Percentiles rank a stretch among this genome's conserved stretches.
These are phyloP conservation scores for Drosophila trichaetosa DNA, from an alignment of 2,888 invertebrate genomes.

Conservation along the genomic window DNA sequence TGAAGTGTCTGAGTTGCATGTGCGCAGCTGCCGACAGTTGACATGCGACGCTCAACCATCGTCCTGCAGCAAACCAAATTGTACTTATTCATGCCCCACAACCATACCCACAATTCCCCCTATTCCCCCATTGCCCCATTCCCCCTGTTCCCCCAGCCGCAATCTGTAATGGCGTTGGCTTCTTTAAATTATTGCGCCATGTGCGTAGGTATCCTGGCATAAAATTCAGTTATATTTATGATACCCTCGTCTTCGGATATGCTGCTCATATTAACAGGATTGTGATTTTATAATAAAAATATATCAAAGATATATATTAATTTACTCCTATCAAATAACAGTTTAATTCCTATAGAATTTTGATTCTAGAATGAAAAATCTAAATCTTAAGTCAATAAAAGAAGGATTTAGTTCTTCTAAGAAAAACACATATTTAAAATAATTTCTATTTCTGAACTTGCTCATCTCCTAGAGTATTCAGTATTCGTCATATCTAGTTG, in stretches of 20 bases:
- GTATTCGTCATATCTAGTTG: background rate
- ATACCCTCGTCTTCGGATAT: conserved; percentile 8
- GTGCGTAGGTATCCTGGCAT: conserved; percentile 56
- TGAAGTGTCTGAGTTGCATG: conserved; percentile 76
- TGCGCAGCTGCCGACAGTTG: conserved; percentile 75
- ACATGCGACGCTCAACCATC: conserved; percentile 67
- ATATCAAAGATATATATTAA: background rate
- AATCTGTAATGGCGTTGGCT: conserved; percentile 49
- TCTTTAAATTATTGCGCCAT: conserved; percentile 56
- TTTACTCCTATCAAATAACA: background rate
- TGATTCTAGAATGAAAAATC: background rate
- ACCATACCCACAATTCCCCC: conserved; percentile 15
- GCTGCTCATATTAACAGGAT: background rate
- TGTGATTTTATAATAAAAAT: background rate
- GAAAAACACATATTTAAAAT: background rate
- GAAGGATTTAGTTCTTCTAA: background rate
- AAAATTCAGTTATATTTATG: conserved; percentile 54
- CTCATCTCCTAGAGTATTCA: conserved; percentile 16
- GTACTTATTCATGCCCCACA: conserved; percentile 48
- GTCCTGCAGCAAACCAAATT: conserved; percentile 47
- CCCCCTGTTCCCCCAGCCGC: background rate
- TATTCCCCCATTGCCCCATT: background rate
- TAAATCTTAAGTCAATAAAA: background rate
- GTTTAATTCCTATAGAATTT: background rate
- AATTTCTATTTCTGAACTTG: background rate